Base-by-base conservation (phyloP, 1,140 invertebrate species). In the Drosophila mojavensis region DNA sequence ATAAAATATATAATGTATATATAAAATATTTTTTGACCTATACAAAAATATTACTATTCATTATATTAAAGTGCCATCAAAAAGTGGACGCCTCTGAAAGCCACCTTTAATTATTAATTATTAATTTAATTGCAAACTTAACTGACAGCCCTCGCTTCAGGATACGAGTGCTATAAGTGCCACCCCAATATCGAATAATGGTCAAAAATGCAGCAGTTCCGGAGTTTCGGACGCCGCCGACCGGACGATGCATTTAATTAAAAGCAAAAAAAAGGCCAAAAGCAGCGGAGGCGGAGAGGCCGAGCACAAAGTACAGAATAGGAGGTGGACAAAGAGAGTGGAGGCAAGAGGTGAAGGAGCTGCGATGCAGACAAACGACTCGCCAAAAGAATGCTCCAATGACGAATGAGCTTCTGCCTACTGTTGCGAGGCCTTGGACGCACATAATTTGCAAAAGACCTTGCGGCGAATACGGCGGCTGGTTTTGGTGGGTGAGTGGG, bases 181-280 rank as follows among this genome's bases (percentile, higher is more conserved):
- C 50, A 77, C 73, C 77, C 77, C 41, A 5, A 17, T 3, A 71
- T 50, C 24, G 30, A 62, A 71, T 72, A 51, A 43, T 75, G 64
- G 61, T 62, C 53, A 63, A 80, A 70, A 48, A 77, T 78, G 64
- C 54, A 67, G 9, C 30, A 54, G 28, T 30, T 30, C 28, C 28
- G 28, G 51, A 59, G 39, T 50, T 75, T 10, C 64, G 58, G 36
- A 59, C 67, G 33, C 66, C 67, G 33, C 66, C 68, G 61, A 28
- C 61, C 51, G 63, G 60, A 65, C 54, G 56, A 69, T 78, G 82
- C 82, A 88, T 85, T 85, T 82, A 85, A 85, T 85, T 85, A 86
- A 73, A 61, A 67, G 43, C 45, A 41, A 43, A 60, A 28, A 41
- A 43, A 60, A 33, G 15, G 43, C 48, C 50, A 41, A 15, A 36